Evolutionary conservation across 2,797 vertebrate species (phyloP).

Genomic region (Agapornis canus): DNA sequence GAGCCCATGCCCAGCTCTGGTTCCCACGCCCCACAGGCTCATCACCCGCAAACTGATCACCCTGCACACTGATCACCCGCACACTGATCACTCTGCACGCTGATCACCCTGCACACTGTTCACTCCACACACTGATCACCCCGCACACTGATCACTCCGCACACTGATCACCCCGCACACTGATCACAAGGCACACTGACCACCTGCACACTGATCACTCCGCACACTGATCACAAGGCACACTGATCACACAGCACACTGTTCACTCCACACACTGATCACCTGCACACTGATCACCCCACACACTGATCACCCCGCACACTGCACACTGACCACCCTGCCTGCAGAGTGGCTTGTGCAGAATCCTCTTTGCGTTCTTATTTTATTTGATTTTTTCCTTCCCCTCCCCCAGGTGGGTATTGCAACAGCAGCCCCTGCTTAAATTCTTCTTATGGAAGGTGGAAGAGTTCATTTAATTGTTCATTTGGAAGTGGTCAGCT

Average conservation of each 20-base stretch:
- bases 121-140: no score
- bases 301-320: neutral
- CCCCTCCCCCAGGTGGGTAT: neutral
- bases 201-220: no score
- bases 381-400: neutral
- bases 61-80: no score
- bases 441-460: neutral
- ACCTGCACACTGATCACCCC: no score
- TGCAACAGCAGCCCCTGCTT: neutral
- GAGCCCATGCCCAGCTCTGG: neutral
- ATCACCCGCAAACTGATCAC: neutral
- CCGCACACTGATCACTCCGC: no score
- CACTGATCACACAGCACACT: no score
- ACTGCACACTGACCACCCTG: neutral
- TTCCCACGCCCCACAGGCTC: neutral
- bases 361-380: neutral
- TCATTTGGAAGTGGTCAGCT: neutral
- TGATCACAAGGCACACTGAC: no score
- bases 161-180: no score
- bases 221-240: no score
- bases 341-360: rapidly evolving
- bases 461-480: neutral
- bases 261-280: neutral
- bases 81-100: no score
- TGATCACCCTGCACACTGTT: no score